Evolutionary conservation across 2,888 invertebrate species (phyloP).

Genomic region (Fragum sueziense): DNA sequence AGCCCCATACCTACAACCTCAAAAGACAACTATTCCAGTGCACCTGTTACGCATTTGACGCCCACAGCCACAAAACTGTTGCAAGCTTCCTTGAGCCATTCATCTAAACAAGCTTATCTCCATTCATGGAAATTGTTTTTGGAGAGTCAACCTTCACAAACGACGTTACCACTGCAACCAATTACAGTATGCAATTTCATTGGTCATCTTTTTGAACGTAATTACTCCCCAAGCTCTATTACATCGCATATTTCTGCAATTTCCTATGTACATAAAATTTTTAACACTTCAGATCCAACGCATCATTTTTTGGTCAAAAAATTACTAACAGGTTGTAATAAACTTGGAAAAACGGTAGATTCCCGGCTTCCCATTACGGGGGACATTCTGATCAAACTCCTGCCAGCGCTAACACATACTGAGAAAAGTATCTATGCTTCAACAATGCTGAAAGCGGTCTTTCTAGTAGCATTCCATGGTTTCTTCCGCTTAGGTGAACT

Average conservation of each 20-base stretch:
- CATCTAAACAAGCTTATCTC: neutral
- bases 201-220: neutral
- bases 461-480: conserved; percentile 29
- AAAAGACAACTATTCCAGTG: neutral
- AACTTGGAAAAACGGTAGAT: conserved; percentile 2
- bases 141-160: neutral
- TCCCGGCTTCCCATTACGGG: conserved; percentile 10
- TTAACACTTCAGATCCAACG: conserved; percentile 1
- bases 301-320: conserved; percentile 12
- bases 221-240: neutral
- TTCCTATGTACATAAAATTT: conserved; percentile 13
- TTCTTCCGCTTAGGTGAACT: conserved; percentile 44
- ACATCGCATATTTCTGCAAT: conserved; percentile 23
- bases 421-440: neutral
- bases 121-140: neutral
- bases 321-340: neutral
- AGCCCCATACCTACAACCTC: neutral
- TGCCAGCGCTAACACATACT: neutral
- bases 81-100: neutral
- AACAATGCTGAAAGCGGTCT: conserved; percentile 20
- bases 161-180: neutral
- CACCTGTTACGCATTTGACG: neutral
- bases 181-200: conserved; percentile 5
- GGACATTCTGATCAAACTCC: neutral
- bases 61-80: neutral